phyloP scores from a whole-genome alignment of 2,888 invertebrate genomes.

The Drosophila parthenogenetica region DNA sequence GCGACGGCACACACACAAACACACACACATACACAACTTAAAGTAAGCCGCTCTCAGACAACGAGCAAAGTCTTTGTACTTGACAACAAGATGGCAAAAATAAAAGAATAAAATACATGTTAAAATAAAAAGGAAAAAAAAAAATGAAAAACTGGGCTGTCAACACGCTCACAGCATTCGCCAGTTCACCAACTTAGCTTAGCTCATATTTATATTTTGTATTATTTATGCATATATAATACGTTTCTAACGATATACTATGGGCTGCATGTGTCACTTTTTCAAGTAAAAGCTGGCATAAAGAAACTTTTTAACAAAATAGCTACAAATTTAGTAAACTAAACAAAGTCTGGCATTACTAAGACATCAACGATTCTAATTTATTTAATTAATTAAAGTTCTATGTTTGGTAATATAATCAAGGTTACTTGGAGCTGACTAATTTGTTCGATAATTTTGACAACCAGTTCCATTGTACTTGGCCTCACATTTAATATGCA shows the following conservation, averaged over 20 bases:
- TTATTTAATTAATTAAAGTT: no score
- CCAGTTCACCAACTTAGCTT: conserved; percentile 38
- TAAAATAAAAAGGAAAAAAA: conserved; percentile 10
- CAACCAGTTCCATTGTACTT: conserved; percentile 30
- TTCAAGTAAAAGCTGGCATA: neutral
- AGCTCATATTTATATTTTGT: conserved; percentile 71
- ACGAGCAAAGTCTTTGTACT: conserved; percentile 54
- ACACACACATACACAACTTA: conserved; percentile 5
- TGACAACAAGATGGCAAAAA: conserved; percentile 36
- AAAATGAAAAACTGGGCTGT: conserved; percentile 54
- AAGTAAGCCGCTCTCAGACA: conserved; percentile 52
- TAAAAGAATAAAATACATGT: conserved; percentile 10
- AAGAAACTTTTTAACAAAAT: neutral
- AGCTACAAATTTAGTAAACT: no score
- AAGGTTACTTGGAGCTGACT: no score
- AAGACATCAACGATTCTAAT: no score
- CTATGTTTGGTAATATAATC: no score
- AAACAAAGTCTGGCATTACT: no score
- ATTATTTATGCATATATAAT: conserved; percentile 76
- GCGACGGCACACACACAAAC: conserved; percentile 27
- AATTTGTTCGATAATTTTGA: no score
- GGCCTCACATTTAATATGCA: conserved; percentile 65
- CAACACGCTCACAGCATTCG: conserved; percentile 64
- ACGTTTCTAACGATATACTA: conserved; percentile 37
- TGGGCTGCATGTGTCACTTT: conserved; percentile 31